Evolutionary conservation across 2,113 vertebrate species (phyloP).

Genomic region (Hypanus sabinus): DNA sequence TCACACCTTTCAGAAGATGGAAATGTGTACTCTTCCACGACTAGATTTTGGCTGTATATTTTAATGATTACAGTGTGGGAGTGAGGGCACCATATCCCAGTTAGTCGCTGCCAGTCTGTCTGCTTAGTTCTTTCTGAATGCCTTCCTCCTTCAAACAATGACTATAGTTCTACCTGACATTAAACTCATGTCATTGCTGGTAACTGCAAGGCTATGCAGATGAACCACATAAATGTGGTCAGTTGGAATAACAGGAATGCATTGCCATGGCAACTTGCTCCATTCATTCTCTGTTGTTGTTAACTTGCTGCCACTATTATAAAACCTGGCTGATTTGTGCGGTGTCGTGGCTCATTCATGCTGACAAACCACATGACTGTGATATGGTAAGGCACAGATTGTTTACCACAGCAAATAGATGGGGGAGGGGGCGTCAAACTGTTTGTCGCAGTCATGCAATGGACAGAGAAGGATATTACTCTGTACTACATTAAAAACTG

Average conservation of each 20-base stretch:
- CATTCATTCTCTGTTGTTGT: slow-evolving; percentile 16
- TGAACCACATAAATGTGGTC: neutral
- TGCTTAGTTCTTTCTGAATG: neutral
- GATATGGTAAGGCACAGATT: slow-evolving; percentile 5
- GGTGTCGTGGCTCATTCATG: neutral
- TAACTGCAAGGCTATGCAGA: neutral
- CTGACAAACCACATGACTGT: slow-evolving; percentile 11
- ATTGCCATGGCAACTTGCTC: neutral
- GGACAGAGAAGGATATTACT: neutral
- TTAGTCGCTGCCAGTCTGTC: neutral
- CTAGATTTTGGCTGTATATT: neutral
- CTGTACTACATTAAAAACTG: neutral
- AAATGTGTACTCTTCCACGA: neutral
- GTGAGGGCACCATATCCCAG: neutral
- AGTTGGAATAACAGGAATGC: slow-evolving; percentile 25
- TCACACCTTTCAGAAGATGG: neutral
- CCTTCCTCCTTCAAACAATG: neutral
- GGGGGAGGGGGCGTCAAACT: neutral
- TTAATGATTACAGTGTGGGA: neutral
- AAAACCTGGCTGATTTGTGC: neutral
- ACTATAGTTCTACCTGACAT: neutral
- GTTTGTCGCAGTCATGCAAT: neutral
- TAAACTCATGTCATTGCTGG: neutral
- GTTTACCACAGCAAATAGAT: neutral
- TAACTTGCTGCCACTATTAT: neutral